phyloP scores from a whole-genome alignment of 2,888 invertebrate genomes.

The Microctonus aethiopoides region DNA sequence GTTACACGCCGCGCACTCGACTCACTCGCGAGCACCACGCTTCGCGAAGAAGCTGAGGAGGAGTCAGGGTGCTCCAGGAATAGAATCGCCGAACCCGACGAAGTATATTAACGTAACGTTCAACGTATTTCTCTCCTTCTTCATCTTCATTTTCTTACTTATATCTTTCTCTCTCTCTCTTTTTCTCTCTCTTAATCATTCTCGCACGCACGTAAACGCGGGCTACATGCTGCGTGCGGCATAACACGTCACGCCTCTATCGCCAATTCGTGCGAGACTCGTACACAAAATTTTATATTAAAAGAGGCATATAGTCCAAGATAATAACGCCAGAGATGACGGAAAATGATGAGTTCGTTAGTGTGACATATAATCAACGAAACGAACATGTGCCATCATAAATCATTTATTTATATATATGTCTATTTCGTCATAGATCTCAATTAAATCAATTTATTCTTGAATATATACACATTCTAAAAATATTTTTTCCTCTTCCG shows the following conservation, averaged over 20 bases:
- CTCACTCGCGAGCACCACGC: constrained; percentile 41
- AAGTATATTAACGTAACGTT: constrained; percentile 46
- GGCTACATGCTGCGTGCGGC: background rate
- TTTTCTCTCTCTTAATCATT: background rate
- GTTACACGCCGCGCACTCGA: constrained; percentile 55
- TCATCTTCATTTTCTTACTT: background rate
- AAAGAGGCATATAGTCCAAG: background rate
- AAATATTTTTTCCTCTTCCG: background rate
- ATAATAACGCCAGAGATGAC: background rate
- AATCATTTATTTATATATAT: background rate
- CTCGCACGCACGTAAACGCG: constrained; percentile 1
- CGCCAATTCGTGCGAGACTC: constrained; percentile 13
- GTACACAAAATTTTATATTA: background rate
- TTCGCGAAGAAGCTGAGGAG: constrained; percentile 53
- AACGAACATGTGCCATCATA: background rate
- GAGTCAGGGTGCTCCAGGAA: constrained; percentile 66
- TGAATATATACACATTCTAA: background rate
- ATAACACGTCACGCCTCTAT: constrained; percentile 26
- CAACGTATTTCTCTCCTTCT: constrained; percentile 39
- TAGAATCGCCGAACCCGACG: constrained; percentile 59
- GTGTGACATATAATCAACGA: background rate
- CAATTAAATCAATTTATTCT: background rate
- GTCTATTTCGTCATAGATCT: background rate
- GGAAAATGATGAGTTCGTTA: constrained; percentile 1
- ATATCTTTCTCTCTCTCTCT: background rate